phyloP scores from a whole-genome alignment of 1,140 invertebrate genomes.

The Drosophila nebulosa region DNA sequence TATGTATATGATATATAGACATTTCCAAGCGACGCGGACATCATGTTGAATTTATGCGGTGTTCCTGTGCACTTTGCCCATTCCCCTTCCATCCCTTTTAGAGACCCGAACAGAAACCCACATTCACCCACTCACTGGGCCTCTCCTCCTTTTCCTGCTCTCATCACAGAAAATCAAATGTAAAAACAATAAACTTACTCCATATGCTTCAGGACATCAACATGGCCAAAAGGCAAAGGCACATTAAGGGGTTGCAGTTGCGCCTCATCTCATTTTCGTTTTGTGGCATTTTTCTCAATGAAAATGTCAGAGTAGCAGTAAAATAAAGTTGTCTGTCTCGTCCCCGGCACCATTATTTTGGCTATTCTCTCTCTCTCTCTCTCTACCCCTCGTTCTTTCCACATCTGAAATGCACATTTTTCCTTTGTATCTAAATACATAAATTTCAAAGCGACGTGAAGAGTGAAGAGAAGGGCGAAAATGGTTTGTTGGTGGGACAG shows the following conservation, averaged over 20 bases:
- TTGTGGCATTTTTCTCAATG: slow-evolving; percentile 71
- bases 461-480: neutral
- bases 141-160: neutral
- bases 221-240: slow-evolving; percentile 8
- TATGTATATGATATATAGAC: slow-evolving; percentile 68
- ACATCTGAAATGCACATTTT: slow-evolving; percentile 19
- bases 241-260: slow-evolving; percentile 2
- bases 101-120: neutral
- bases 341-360: neutral
- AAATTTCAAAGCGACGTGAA: slow-evolving; percentile 27
- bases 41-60: slow-evolving; percentile 55
- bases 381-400: neutral
- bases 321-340: slow-evolving; percentile 2
- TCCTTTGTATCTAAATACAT: slow-evolving; percentile 54
- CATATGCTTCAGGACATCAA: slow-evolving; percentile 45
- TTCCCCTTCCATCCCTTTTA: neutral
- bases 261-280: slow-evolving; percentile 39
- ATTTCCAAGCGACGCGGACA: slow-evolving; percentile 60
- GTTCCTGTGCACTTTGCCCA: slow-evolving; percentile 60
- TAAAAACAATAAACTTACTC: slow-evolving; percentile 73
- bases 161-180: slow-evolving; percentile 58
- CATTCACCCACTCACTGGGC: slow-evolving; percentile 3
- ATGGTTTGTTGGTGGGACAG: neutral
- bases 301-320: slow-evolving; percentile 37
- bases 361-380: neutral